Conservation (phyloP, 2,113 vertebrate species). For the Dicerorhinus sumatrensis region DNA sequence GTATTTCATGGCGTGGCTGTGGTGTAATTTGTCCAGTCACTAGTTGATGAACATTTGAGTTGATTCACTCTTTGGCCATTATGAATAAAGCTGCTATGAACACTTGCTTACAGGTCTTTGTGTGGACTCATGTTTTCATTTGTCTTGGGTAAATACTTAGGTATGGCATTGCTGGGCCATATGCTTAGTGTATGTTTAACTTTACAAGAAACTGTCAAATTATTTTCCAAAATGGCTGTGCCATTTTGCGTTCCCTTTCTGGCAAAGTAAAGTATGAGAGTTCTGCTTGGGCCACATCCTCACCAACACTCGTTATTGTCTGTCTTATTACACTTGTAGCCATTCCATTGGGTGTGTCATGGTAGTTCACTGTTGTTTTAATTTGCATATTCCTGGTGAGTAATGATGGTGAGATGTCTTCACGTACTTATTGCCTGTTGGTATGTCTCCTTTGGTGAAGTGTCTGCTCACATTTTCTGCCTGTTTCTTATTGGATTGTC, state of each 20-base stretch:
- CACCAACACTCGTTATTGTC: background rate
- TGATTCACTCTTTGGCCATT: background rate
- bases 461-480: background rate
- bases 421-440: background rate
- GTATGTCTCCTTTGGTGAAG: background rate
- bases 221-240: background rate
- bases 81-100: background rate
- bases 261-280: background rate
- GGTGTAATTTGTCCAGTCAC: background rate
- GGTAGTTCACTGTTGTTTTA: background rate
- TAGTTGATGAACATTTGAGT: background rate
- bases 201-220: background rate
- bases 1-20: background rate
- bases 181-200: constrained; percentile 3
- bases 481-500: background rate
- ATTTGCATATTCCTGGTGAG: background rate
- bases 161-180: background rate
- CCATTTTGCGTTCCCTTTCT: background rate
- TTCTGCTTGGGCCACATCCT: background rate
- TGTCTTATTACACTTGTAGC: background rate
- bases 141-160: background rate
- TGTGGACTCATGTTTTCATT: constrained; percentile 21
- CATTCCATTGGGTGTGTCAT: background rate
- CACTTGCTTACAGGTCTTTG: background rate
- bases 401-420: background rate